Conservation (phyloP, 1,140 invertebrate species). For the Drosophila punjabiensis region DNA sequence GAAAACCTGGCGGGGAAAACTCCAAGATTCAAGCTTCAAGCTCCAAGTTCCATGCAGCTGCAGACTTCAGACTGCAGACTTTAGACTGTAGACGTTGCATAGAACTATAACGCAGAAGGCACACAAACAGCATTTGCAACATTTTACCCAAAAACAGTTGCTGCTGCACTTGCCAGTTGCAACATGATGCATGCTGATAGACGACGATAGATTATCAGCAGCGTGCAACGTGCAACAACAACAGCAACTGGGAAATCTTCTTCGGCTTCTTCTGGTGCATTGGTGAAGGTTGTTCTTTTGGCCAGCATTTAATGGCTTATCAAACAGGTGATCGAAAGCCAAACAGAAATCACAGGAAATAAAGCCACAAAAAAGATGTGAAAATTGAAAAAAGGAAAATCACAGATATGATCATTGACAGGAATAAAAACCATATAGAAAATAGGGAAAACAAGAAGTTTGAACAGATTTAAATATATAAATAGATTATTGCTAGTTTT, state of each 20-base stretch:
- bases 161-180: constrained; percentile 68
- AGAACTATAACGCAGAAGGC: constrained; percentile 63
- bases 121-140: constrained; percentile 37
- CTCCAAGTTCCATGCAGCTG: constrained; percentile 43
- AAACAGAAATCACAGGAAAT: constrained; percentile 19
- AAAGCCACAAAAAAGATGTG: constrained; percentile 25
- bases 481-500: no score
- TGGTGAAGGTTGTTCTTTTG: constrained; percentile 45
- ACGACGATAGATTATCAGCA: constrained; percentile 77
- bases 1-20: constrained; percentile 7
- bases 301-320: constrained; percentile 46
- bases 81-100: background rate
- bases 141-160: constrained; percentile 39
- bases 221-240: constrained; percentile 21
- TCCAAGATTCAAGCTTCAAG: background rate
- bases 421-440: background rate
- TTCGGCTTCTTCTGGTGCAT: background rate
- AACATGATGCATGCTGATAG: constrained; percentile 79
- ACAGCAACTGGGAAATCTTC: constrained; percentile 20
- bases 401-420: background rate
- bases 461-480: background rate
- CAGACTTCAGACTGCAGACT: constrained; percentile 23
- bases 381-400: background rate
- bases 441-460: background rate
- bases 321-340: constrained; percentile 33